A percentile compares a stretch with the other conserved stretches of the same genome.
These are phyloP conservation scores for Scylla paramamosain DNA, from an alignment of 1,140 invertebrate genomes.

Conservation along the genomic window DNA sequence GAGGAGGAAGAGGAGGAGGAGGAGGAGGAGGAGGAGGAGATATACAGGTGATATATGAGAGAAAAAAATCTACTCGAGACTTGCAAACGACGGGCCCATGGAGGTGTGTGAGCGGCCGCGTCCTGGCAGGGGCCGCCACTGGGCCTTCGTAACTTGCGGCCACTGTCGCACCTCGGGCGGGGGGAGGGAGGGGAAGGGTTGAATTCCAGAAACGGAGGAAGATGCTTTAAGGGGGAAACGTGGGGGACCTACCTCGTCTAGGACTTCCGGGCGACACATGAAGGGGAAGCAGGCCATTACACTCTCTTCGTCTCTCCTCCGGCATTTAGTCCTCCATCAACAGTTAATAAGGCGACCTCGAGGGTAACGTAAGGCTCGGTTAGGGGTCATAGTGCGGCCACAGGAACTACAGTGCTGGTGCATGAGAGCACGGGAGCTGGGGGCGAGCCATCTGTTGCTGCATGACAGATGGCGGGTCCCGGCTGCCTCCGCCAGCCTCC, in stretches of 20 bases:
- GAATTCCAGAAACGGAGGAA: neutral
- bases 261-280: constrained; percentile 71
- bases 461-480: constrained; percentile 44
- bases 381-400: neutral
- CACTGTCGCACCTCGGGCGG: neutral
- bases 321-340: constrained; percentile 54
- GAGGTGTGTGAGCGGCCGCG: neutral
- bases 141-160: neutral
- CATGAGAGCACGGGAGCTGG: neutral
- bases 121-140: neutral
- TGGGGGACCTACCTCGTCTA: constrained; percentile 64
- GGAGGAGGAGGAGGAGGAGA: neutral
- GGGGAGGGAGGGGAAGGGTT: neutral
- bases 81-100: too few relatives aligned
- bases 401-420: neutral
- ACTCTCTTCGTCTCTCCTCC: constrained; percentile 40
- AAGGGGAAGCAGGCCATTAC: constrained; percentile 73
- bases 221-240: constrained; percentile 24
- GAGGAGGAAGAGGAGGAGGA: constrained; percentile 4
- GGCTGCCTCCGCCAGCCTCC: neutral
- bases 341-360: neutral
- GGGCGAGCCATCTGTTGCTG: constrained; percentile 53
- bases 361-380: neutral
- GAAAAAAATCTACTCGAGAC: too few relatives aligned
- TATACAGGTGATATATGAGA: neutral